Evolutionary conservation across 2,888 invertebrate species (phyloP).

Genomic region (Lycocerus yunnanus): DNA sequence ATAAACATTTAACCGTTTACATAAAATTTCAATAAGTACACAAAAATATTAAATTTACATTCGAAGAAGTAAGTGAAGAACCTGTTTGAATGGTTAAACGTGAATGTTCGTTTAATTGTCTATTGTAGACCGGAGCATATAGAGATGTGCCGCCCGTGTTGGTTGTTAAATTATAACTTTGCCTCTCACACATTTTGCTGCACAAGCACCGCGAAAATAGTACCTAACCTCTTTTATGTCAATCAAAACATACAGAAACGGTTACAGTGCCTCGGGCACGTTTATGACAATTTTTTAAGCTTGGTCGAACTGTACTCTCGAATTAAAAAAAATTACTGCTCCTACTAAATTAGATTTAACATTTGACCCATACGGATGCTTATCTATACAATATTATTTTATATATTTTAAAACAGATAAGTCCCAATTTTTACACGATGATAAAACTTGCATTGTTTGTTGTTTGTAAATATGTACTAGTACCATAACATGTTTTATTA

Average conservation of each 20-base stretch:
- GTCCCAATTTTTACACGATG: neutral
- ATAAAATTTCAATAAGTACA: neutral
- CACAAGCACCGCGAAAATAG: neutral
- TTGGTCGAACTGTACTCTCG: neutral
- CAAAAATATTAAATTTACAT: neutral
- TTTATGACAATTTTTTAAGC: neutral
- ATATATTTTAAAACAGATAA: neutral
- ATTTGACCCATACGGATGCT: neutral
- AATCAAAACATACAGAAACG: neutral
- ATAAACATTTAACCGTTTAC: neutral
- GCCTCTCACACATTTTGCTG: neutral
- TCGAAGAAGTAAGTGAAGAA: neutral
- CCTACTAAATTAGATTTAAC: neutral
- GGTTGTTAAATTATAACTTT: neutral
- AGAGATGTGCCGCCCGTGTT: neutral
- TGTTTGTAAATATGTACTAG: too few relatives aligned
- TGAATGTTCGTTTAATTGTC: neutral
- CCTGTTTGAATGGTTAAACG: neutral
- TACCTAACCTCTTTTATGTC: neutral
- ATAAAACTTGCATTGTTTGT: neutral
- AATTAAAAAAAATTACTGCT: too few relatives aligned
- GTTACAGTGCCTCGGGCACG: neutral
- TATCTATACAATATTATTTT: neutral
- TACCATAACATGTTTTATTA: too few relatives aligned
- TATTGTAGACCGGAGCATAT: neutral